Evolutionary conservation across 2,888 invertebrate genomes (phyloP), one percentile per base, ranked within the genome.

Genomic region (Ectemnius continuus): DNA sequence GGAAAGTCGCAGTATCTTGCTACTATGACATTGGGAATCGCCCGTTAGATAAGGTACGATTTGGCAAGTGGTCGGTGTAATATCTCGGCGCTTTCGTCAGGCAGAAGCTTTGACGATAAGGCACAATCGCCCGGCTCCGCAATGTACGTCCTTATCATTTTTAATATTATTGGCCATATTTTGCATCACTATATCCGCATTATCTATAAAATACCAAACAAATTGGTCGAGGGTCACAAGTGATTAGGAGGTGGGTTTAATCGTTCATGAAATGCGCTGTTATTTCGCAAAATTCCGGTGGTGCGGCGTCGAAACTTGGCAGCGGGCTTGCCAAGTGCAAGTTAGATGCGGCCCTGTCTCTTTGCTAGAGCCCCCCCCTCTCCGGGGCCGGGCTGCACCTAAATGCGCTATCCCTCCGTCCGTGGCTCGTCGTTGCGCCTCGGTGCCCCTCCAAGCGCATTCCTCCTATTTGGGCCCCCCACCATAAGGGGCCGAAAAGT

Each of bases 401-500:
- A 89, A 88, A 86, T 89, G 88, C 88, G 90, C 87, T 89, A 87
- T 87, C 89, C 87, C 88, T 85, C 85, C 82, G 36, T 36, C 8
- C 36, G 77, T 79, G 76, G 75, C 77, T 81, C 75, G 71, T 84
- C 80, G 84, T 78, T 81, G 76, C 81, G 78, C 79, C 83, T 75
- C 80, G 84, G 78, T 83, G 83, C 83, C 82, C 85, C 81, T 80
- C 81, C 82, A 84, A 80, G 70, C 77, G 81, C 83, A 86, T 87
- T 81, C 88, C 87, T 87, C 86, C 89, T 89, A 89, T 89, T 89
- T 89, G 85, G 89, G 88, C 84, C 88, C 88, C 89, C 89, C 89
- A 86, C 89, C 85, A 86, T 74, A 73, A 68, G 85, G 84, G 87
- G 84, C 88, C 89, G 88, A 90, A 90, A 91, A 90, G 90, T 90